Percentiles rank a stretch among this genome's conserved stretches.
These are phyloP conservation scores for Spermophilus dauricus DNA, from an alignment of 2,113 vertebrate genomes.

Conservation along the genomic window DNA sequence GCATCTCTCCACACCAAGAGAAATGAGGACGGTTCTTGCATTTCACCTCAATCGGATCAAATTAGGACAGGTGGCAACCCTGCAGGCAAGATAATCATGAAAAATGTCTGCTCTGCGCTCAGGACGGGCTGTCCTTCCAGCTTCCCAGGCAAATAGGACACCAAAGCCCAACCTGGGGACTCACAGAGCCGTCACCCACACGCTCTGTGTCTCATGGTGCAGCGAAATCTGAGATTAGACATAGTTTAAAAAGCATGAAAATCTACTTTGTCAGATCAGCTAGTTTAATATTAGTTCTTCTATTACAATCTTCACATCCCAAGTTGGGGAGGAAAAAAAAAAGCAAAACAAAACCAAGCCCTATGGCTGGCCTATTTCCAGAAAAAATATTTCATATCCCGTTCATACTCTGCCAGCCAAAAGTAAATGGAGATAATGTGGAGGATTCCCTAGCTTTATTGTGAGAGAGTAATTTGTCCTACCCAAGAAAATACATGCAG, in stretches of 20 bases:
- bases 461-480: constrained; percentile 38
- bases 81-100: constrained; percentile 88
- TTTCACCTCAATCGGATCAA: constrained; percentile 89
- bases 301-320: constrained; percentile 46
- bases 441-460: constrained; percentile 68
- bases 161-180: constrained; percentile 67
- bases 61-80: constrained; percentile 90
- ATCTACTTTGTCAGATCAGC: constrained; percentile 59
- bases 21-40: constrained; percentile 85
- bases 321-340: neutral
- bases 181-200: constrained; percentile 64
- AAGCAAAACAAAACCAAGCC: neutral
- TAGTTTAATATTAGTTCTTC: constrained; percentile 72
- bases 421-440: constrained; percentile 4
- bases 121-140: constrained; percentile 82
- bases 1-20: constrained; percentile 75
- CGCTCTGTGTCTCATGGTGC: neutral
- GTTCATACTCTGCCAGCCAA: neutral
- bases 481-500: neutral
- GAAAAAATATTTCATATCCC: constrained; percentile 31
- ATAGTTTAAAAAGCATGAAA: constrained; percentile 62
- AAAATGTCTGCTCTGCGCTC: constrained; percentile 83
- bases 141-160: constrained; percentile 80
- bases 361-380: neutral
- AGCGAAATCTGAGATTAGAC: constrained; percentile 72